phyloP scores from a whole-genome alignment of 2,113 vertebrate species.

The Emberiza fucata region DNA sequence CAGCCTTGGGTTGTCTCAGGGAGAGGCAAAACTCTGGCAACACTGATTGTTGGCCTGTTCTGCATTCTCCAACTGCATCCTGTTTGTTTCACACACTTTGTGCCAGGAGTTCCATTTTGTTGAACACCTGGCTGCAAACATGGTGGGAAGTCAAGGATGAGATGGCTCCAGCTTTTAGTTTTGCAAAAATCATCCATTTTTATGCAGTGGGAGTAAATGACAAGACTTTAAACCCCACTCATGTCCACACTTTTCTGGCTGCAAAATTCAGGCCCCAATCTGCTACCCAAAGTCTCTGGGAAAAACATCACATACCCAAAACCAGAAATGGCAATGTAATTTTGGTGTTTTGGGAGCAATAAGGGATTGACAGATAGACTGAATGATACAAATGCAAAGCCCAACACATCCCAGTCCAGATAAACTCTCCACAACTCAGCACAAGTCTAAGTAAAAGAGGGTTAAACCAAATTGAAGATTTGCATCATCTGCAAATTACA shows the following conservation, averaged over 20 bases:
- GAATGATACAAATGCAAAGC: neutral
- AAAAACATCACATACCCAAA: neutral
- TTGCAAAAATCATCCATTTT: neutral
- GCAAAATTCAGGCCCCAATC: neutral
- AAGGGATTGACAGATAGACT: neutral
- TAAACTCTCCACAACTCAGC: neutral
- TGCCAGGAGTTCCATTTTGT: neutral
- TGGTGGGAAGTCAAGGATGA: neutral
- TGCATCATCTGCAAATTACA: neutral
- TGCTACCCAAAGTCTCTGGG: neutral
- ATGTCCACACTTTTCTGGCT: accelerated
- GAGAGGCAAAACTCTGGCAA: neutral
- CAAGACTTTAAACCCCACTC: neutral
- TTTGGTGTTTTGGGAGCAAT: neutral
- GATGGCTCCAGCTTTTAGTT: neutral
- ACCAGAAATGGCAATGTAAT: neutral
- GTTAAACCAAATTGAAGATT: neutral
- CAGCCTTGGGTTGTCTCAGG: neutral
- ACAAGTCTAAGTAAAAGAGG: neutral
- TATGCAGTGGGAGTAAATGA: neutral
- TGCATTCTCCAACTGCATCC: neutral
- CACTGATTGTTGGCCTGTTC: accelerated
- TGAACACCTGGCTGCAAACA: neutral
- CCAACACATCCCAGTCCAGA: neutral
- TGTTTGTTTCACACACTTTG: neutral